Percentiles rank a stretch among this genome's conserved stretches.
phyloP scores from a whole-genome alignment of 2,797 vertebrate species.

The Melopsittacus undulatus region DNA sequence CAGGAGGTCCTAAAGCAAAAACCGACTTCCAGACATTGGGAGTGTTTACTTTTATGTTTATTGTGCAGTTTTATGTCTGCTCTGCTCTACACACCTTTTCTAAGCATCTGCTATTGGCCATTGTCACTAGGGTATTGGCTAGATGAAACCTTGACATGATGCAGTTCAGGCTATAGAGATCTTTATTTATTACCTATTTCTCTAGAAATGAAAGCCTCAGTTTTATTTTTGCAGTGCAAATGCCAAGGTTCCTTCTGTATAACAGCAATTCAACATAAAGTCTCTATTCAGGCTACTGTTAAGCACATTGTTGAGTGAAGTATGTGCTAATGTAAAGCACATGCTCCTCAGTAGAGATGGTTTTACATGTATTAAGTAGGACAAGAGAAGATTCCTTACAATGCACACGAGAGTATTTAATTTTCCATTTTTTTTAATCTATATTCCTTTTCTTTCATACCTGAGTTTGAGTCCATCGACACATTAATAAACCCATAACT shows the following conservation, averaged over 20 bases:
- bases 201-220: neutral
- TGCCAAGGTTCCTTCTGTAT: neutral
- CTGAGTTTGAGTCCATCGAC: neutral
- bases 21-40: neutral
- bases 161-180: neutral
- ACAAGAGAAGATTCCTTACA: neutral
- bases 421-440: neutral
- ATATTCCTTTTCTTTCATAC: neutral
- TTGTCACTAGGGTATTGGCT: neutral
- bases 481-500: neutral
- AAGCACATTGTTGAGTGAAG: neutral
- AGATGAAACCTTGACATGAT: neutral
- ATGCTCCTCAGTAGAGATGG: neutral
- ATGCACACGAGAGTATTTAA: neutral
- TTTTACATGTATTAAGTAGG: neutral
- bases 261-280: neutral
- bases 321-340: neutral
- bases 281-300: neutral
- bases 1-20: neutral
- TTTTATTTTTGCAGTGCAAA: neutral
- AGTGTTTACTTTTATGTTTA: neutral
- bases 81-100: neutral
- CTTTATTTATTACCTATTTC: neutral
- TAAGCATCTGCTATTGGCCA: neutral
- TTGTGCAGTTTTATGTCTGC: neutral